A percentile compares a stretch with the other conserved stretches of the same genome.
These are phyloP conservation scores for Brachylomia viminalis DNA, from an alignment of 2,888 invertebrate genomes.

Conservation along the genomic window DNA sequence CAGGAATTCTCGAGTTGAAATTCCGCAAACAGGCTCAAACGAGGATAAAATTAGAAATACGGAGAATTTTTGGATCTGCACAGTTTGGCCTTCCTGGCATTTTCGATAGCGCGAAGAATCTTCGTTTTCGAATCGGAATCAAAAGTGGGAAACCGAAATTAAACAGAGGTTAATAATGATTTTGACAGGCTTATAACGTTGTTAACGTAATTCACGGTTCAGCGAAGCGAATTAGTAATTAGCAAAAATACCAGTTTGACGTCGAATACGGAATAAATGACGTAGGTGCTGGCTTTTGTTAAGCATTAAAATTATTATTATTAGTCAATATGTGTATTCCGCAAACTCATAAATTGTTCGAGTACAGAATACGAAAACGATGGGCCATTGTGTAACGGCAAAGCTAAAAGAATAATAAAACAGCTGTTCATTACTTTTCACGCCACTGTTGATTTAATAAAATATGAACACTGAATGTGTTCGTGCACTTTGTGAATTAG, in stretches of 20 bases:
- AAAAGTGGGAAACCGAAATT: constrained; percentile 1
- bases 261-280: constrained; percentile 39
- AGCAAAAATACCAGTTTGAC: constrained; percentile 51
- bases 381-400: constrained; percentile 40
- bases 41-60: constrained; percentile 72
- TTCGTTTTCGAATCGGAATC: constrained; percentile 18
- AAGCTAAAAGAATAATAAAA: constrained; percentile 60
- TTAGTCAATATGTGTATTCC: constrained; percentile 42
- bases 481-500: constrained; percentile 34
- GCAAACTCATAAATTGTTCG: constrained; percentile 39
- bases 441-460: constrained; percentile 49
- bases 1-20: constrained; percentile 64
- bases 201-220: constrained; percentile 67
- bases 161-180: constrained; percentile 6
- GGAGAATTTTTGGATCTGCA: constrained; percentile 62
- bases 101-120: constrained; percentile 33
- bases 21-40: constrained; percentile 70
- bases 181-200: constrained; percentile 18
- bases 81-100: constrained; percentile 49
- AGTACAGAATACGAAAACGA: constrained; percentile 41
- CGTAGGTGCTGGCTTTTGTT: constrained; percentile 18
- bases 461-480: constrained; percentile 35
- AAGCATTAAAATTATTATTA: constrained; percentile 40
- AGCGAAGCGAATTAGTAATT: constrained; percentile 72
- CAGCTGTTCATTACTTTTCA: constrained; percentile 65